phyloP scores from a whole-genome alignment of 2,797 vertebrate genomes.

The Pseudochromis fuscus region DNA sequence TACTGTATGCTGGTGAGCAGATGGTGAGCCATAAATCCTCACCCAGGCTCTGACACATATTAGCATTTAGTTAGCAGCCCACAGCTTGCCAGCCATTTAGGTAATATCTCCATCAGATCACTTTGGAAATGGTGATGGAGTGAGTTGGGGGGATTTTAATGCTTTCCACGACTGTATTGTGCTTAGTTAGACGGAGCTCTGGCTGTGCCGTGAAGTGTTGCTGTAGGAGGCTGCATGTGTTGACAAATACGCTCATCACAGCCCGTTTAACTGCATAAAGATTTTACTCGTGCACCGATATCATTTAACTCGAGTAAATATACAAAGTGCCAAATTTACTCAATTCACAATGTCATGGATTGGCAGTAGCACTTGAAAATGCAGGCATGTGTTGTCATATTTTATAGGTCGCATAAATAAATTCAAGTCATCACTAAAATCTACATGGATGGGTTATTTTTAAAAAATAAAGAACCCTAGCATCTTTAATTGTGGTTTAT shows the following conservation, averaged over 20 bases:
- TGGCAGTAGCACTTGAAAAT: neutral
- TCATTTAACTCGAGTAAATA: slow-evolving; percentile 30
- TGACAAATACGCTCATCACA: slow-evolving; percentile 75
- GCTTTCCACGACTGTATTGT: slow-evolving; percentile 66
- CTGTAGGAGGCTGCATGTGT: slow-evolving; percentile 65
- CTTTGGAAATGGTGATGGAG: slow-evolving; percentile 87
- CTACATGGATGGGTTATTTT: neutral
- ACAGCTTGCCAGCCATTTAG: slow-evolving; percentile 88
- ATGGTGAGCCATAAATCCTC: slow-evolving; percentile 88
- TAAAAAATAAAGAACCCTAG: neutral
- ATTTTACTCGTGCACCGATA: slow-evolving; percentile 33
- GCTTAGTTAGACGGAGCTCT: slow-evolving; percentile 67
- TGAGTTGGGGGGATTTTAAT: slow-evolving; percentile 75
- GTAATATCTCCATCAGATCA: slow-evolving; percentile 88
- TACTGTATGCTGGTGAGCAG: slow-evolving; percentile 88
- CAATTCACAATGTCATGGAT: neutral
- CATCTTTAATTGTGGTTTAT: no score
- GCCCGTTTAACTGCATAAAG: slow-evolving; percentile 51
- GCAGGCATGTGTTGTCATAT: no score
- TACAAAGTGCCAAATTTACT: slow-evolving; percentile 8
- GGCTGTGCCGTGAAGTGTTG: slow-evolving; percentile 73
- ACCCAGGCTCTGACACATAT: slow-evolving; percentile 86
- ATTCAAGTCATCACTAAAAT: neutral
- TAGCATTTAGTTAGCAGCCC: slow-evolving; percentile 88
- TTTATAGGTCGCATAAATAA: neutral